Evolutionary conservation across 2,888 invertebrate species (phyloP).

Genomic region (Onchidella celtica): DNA sequence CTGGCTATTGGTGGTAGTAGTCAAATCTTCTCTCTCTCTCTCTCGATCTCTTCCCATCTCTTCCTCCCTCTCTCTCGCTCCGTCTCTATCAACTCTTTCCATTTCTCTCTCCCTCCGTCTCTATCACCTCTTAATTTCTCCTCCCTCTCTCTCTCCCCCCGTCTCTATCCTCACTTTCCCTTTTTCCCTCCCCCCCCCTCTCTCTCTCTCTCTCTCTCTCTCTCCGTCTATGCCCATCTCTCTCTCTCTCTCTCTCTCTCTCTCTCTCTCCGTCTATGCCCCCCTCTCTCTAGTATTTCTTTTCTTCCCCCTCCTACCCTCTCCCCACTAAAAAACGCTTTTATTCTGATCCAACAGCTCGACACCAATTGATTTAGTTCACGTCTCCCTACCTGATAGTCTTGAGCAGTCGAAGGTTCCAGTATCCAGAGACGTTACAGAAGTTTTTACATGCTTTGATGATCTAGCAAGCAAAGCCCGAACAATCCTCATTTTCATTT

Average conservation of each 20-base stretch:
- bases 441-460: no score
- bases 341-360: no score
- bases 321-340: no score
- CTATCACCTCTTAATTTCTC: constrained; percentile 6
- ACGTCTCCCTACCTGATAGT: no score
- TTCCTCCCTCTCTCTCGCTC: constrained; percentile 10
- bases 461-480: no score
- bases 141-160: not conserved
- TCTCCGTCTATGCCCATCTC: not conserved
- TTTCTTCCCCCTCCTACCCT: not conserved
- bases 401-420: no score
- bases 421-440: no score
- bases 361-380: no score
- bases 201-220: not conserved
- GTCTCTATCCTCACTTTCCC: not conserved
- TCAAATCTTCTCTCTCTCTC: not conserved
- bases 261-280: not conserved
- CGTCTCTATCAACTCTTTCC: constrained; percentile 17
- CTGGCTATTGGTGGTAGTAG: no score
- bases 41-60: not conserved
- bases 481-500: no score
- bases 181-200: not conserved
- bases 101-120: not conserved
- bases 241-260: not conserved
- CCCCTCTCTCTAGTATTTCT: not conserved